These are phyloP conservation scores for Tanytarsus gracilentus DNA, from an alignment of 2,888 invertebrate genomes.

Conservation along the genomic window DNA sequence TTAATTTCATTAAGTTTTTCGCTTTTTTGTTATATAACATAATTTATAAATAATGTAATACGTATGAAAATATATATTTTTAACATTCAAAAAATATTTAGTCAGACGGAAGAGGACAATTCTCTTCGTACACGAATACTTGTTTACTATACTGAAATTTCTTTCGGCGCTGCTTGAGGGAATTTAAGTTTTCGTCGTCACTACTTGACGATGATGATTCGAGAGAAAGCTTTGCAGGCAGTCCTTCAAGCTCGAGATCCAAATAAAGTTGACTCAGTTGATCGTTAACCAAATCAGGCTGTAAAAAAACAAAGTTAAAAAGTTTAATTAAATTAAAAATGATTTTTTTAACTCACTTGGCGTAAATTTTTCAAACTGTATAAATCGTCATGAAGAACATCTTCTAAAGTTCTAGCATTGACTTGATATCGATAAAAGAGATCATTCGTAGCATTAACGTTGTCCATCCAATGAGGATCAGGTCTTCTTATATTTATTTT, in stretches of 20 bases:
- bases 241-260: constrained; percentile 50
- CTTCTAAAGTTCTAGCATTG: constrained; percentile 45
- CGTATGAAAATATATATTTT: too few species aligned
- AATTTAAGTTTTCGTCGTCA: constrained; percentile 31
- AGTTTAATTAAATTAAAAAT: constrained; percentile 8
- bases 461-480: constrained; percentile 53
- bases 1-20: too few species aligned
- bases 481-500: constrained; percentile 33
- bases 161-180: constrained; percentile 36
- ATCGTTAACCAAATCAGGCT: constrained; percentile 54
- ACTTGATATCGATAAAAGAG: constrained; percentile 54
- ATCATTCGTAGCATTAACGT: constrained; percentile 50
- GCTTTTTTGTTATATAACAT: too few species aligned
- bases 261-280: constrained; percentile 53
- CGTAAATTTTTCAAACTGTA: constrained; percentile 46
- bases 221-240: constrained; percentile 45
- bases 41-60: too few species aligned
- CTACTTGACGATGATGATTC: constrained; percentile 46
- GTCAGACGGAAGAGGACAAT: constrained; percentile 53
- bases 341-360: constrained; percentile 40
- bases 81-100: too few species aligned
- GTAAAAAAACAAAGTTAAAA: constrained; percentile 32
- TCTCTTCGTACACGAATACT: constrained; percentile 53
- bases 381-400: constrained; percentile 51
- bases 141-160: constrained; percentile 45